phyloP scores from a whole-genome alignment of 2,797 vertebrate species.

The Spatula clypeata region DNA sequence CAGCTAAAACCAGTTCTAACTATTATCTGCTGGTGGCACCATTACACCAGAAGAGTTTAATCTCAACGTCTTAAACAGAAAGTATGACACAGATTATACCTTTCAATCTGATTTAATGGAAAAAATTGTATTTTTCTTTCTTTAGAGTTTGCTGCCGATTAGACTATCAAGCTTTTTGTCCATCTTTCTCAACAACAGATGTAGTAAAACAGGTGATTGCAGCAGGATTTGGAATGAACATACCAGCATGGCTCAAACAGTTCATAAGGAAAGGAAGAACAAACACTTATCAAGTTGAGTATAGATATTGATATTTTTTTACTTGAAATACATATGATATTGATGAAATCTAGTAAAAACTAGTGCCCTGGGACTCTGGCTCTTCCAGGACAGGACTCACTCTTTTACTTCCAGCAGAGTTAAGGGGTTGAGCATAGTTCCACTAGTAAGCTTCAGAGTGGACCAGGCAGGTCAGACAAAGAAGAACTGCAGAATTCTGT shows the following conservation, averaged over 20 bases:
- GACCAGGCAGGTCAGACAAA: neutral
- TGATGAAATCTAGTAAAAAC: neutral
- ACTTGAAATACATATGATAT: neutral
- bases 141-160: neutral
- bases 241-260: neutral
- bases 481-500: neutral
- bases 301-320: neutral
- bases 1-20: constrained; percentile 37
- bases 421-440: neutral
- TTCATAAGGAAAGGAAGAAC: neutral
- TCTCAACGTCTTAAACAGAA: neutral
- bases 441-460: neutral
- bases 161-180: neutral
- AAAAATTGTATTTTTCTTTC: neutral
- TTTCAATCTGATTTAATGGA: neutral
- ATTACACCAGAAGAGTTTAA: constrained; percentile 55
- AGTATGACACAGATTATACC: neutral
- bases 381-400: neutral
- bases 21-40: constrained; percentile 76
- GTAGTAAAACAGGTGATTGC: neutral
- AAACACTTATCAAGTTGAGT: neutral
- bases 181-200: neutral
- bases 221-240: neutral
- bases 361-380: neutral
- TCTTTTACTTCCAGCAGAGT: neutral